Percentiles rank a stretch among this genome's conserved stretches.
Evolutionary conservation across 2,888 invertebrate species (phyloP).

Genomic region (Stramonita haemastoma): DNA sequence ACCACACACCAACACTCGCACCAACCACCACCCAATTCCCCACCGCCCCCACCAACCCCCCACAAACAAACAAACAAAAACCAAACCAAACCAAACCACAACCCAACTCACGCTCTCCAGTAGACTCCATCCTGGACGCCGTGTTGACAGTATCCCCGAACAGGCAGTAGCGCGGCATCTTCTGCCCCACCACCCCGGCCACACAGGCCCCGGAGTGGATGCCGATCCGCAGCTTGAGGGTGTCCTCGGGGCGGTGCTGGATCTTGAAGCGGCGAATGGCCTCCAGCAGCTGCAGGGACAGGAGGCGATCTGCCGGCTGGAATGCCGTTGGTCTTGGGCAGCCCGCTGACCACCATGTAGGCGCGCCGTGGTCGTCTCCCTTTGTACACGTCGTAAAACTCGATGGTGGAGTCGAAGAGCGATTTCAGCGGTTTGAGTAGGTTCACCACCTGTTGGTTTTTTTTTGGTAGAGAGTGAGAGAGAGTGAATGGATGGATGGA

Average conservation of each 20-base stretch:
- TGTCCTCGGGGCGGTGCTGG: conserved; percentile 92
- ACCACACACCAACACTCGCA: background rate
- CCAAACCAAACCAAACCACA: background rate
- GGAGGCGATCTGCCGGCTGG: conserved; percentile 73
- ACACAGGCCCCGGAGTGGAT: conserved; percentile 91
- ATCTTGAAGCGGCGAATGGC: conserved; percentile 85
- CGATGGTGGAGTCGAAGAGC: conserved; percentile 91
- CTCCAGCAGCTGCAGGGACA: conserved; percentile 73
- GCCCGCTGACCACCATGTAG: conserved; percentile 74
- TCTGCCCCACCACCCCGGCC: conserved; percentile 22
- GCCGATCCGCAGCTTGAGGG: conserved; percentile 92
- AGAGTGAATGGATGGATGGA: no score
- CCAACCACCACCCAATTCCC: no score
- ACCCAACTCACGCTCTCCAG: background rate
- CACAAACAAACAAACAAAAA: no score
- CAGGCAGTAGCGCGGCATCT: conserved; percentile 30
- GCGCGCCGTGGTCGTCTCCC: conserved; percentile 75
- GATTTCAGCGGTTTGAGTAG: conserved; percentile 93
- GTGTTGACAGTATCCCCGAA: conserved; percentile 26
- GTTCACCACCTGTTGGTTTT: conserved; percentile 86
- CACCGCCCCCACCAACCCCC: no score
- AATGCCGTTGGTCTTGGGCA: conserved; percentile 74
- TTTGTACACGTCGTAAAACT: conserved; percentile 82
- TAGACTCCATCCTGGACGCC: conserved; percentile 19
- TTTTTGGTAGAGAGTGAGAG: no score